These are phyloP conservation scores for Phanerotoma sp. DNA, from an alignment of 2,888 invertebrate genomes.

Conservation along the genomic window DNA sequence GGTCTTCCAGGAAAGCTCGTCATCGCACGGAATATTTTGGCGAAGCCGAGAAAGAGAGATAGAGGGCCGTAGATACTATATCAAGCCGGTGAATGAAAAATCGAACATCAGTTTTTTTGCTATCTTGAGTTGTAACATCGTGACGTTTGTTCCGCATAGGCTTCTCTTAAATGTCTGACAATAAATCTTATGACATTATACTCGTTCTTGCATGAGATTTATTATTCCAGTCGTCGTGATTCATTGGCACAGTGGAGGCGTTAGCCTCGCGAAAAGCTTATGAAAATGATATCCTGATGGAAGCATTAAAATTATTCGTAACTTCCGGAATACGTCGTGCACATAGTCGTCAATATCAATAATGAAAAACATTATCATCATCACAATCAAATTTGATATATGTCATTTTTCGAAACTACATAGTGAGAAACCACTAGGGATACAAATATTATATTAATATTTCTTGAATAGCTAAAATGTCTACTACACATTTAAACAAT, in stretches of 20 bases:
- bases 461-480: no score
- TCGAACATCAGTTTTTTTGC: constrained; percentile 14
- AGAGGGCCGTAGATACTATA: no score
- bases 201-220: constrained; percentile 30
- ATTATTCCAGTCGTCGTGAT: constrained; percentile 35
- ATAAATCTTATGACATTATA: constrained; percentile 35
- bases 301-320: no score
- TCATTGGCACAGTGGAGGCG: constrained; percentile 29
- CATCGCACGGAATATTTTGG: constrained; percentile 4
- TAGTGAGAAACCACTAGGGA: no score
- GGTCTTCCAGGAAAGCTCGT: constrained; percentile 22
- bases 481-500: no score
- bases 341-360: no score
- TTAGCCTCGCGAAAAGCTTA: constrained; percentile 17
- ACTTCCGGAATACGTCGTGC: no score
- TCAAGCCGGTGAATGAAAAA: constrained; percentile 14
- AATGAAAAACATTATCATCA: no score
- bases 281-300: neutral
- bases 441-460: no score
- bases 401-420: no score
- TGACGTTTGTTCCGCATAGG: constrained; percentile 16
- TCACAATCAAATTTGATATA: no score
- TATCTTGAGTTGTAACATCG: neutral
- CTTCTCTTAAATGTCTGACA: constrained; percentile 29
- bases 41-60: no score